phyloP scores from a whole-genome alignment of 2,888 invertebrate species.

The Clivina fossor region DNA sequence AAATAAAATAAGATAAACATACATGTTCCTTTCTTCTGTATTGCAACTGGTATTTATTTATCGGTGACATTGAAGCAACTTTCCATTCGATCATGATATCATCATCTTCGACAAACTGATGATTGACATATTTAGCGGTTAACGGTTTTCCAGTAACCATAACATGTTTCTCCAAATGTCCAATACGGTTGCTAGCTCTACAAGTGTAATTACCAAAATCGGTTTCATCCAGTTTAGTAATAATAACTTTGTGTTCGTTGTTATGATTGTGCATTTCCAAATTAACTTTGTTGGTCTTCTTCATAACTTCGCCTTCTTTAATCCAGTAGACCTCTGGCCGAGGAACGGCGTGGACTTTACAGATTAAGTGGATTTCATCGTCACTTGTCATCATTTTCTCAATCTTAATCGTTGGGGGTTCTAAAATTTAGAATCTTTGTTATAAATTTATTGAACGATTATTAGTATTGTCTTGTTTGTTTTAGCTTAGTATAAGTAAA shows the following conservation, averaged over 20 bases:
- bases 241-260: slow-evolving; percentile 45
- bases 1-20: slow-evolving; percentile 38
- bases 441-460: no score
- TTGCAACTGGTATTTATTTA: slow-evolving; percentile 52
- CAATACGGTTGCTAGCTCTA: slow-evolving; percentile 50
- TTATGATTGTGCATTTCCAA: slow-evolving; percentile 41
- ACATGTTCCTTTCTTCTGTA: slow-evolving; percentile 54
- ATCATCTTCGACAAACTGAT: slow-evolving; percentile 31
- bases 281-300: slow-evolving; percentile 35
- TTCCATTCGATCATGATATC: slow-evolving; percentile 27
- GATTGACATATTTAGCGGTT: slow-evolving; percentile 37
- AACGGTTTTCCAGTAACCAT: slow-evolving; percentile 46
- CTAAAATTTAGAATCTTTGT: slow-evolving; percentile 45
- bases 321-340: slow-evolving; percentile 49
- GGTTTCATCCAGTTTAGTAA: slow-evolving; percentile 45
- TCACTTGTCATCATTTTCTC: slow-evolving; percentile 52
- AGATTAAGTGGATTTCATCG: slow-evolving; percentile 51
- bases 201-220: slow-evolving; percentile 55
- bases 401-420: no score
- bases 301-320: slow-evolving; percentile 43
- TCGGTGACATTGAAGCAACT: slow-evolving; percentile 54
- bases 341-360: slow-evolving; percentile 53
- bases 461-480: no score
- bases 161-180: slow-evolving; percentile 46
- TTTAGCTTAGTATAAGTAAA: no score